These are phyloP conservation scores for Leptobrachium leishanense DNA, from an alignment of 2,113 vertebrate species.

Conservation along the genomic window DNA sequence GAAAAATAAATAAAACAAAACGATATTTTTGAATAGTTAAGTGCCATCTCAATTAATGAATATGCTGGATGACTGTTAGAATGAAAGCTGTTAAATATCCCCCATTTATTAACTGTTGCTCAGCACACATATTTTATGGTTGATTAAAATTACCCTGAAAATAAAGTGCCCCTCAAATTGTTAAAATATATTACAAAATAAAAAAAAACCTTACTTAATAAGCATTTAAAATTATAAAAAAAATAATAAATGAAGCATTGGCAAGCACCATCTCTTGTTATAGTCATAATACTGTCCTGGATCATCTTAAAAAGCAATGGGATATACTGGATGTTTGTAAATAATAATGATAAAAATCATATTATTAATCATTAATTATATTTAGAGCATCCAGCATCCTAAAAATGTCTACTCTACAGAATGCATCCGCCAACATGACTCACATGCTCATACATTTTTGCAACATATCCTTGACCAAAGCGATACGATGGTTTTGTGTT, in stretches of 20 bases:
- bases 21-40: constrained; percentile 8
- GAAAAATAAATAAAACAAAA: background rate
- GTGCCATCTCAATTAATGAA: background rate
- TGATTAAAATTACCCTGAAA: constrained; percentile 24
- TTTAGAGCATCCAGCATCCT: background rate
- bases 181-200: constrained; percentile 23
- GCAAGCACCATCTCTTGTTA: constrained; percentile 27
- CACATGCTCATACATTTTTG: constrained; percentile 21
- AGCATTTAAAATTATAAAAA: constrained; percentile 8
- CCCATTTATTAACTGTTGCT: background rate
- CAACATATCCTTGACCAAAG: constrained; percentile 2
- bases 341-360: background rate
- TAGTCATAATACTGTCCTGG: constrained; percentile 33
- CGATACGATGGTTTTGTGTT: background rate
- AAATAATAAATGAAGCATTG: constrained; percentile 44
- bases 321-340: background rate
- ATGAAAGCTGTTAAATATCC: background rate
- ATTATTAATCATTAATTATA: background rate
- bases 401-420: constrained; percentile 9
- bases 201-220: constrained; percentile 12
- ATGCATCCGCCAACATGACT: background rate
- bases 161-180: constrained; percentile 41
- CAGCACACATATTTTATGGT: background rate
- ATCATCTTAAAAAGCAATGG: background rate
- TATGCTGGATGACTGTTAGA: background rate